These are phyloP conservation scores for Papilio glaucus DNA, from an alignment of 1,140 invertebrate species.

Conservation along the genomic window DNA sequence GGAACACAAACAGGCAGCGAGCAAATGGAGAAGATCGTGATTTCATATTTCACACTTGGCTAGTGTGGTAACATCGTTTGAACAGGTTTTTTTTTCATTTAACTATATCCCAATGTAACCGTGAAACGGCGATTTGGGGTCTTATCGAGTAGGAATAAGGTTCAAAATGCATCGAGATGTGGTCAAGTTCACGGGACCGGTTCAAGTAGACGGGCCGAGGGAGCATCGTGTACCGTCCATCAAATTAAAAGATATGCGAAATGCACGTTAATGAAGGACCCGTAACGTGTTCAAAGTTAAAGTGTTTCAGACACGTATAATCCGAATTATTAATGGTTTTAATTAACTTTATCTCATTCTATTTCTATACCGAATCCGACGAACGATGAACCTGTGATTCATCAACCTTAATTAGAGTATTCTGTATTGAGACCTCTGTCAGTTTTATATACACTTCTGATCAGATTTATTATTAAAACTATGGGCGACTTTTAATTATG, in stretches of 20 bases:
- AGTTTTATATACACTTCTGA: not conserved
- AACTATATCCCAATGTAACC: conserved; percentile 44
- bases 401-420: conserved; percentile 44
- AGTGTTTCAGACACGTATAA: conserved; percentile 60
- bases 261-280: conserved; percentile 53
- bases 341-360: conserved; percentile 69
- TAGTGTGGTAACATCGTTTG: conserved; percentile 69
- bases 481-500: conserved; percentile 20
- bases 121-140: conserved; percentile 35
- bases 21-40: conserved; percentile 77
- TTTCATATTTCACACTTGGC: conserved; percentile 83
- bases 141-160: conserved; percentile 46
- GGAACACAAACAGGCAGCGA: conserved; percentile 73
- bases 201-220: conserved; percentile 45
- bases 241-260: conserved; percentile 78
- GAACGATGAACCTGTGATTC: conserved; percentile 63
- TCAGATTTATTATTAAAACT: conserved; percentile 36
- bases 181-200: conserved; percentile 30
- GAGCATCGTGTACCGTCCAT: conserved; percentile 54
- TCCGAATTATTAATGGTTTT: conserved; percentile 69
- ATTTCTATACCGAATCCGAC: conserved; percentile 57
- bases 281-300: conserved; percentile 57
- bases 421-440: conserved; percentile 16
- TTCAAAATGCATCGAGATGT: conserved; percentile 45
- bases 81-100: conserved; percentile 75